Evolutionary conservation across 2,797 vertebrate species (phyloP), one percentile per base, ranked within the genome.

Genomic region (Delichon dasypus): DNA sequence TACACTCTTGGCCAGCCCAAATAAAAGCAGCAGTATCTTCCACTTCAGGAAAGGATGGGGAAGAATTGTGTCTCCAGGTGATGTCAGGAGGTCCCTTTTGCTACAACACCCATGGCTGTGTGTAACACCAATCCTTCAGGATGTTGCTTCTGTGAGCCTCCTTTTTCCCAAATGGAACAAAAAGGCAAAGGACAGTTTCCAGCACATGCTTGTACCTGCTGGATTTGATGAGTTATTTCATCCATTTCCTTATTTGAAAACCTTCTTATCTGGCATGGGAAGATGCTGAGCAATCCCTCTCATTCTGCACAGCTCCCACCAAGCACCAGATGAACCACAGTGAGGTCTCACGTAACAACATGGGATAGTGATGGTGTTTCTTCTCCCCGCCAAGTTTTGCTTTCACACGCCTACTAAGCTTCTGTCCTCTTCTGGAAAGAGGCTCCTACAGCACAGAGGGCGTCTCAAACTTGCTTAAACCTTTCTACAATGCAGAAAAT

Each of bases 61-160:
- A 68, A 78, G 48, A 51, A 55, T 0, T 0, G 45, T 16, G 3
- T 85, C 27, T 86, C 70, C 12, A 1, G 32, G 23, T 65, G 44
- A 77, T 2, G 1, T 71, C 65, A 68, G 67, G 25, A 71, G 61
- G 34, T 55, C n/a, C n/a, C 78, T 89, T 81, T 51, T 80, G 79
- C 45, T 66, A 17, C 1, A 2, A 61, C 7, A 3, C 17, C 10
- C 30, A 7, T 0, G 3, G 25, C 3, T 85, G 21, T 13, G 27
- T 14, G 50, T 53, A 78, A 78, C 74, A 44, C 34, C 42, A 71
- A 6, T 51, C 67, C 54, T 91, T 47, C 23, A 25, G 42, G 53
- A 68, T 10, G 60, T 2, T 1, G 1, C 29, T 85, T 64, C 70
- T 42, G 3, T 1, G 1, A 71, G 45, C 12, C 27, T 34, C 18